Percentiles rank a stretch among this genome's conserved stretches.
Conservation (phyloP, 2,888 invertebrate genomes). For the Trachelus iudaicus region DNA sequence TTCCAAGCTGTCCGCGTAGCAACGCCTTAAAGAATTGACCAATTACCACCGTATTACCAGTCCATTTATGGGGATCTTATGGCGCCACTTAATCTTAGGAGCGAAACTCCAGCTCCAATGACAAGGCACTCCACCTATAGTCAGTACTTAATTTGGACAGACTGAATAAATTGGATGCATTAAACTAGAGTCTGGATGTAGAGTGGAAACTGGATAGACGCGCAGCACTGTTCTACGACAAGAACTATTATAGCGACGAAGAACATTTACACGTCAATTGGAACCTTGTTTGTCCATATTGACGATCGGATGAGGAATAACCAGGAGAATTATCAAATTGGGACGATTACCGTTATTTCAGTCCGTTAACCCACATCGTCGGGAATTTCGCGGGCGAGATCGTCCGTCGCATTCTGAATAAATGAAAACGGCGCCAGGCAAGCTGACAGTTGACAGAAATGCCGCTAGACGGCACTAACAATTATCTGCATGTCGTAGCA, state of each 20-base stretch:
- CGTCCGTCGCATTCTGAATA: constrained; percentile 48
- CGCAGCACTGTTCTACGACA: neutral
- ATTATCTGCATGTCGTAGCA: constrained; percentile 60
- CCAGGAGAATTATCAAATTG: constrained; percentile 37
- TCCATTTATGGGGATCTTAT: neutral
- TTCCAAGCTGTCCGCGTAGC: constrained; percentile 48
- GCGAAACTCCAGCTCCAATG: neutral
- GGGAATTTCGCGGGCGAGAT: neutral
- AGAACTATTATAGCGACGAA: neutral
- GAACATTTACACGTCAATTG: neutral
- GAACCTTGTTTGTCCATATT: neutral
- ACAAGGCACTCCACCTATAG: neutral
- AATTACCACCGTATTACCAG: constrained; percentile 63
- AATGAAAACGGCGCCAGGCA: constrained; percentile 54
- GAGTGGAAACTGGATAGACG: neutral
- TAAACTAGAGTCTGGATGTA: neutral
- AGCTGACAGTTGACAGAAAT: constrained; percentile 61
- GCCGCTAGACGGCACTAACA: constrained; percentile 59
- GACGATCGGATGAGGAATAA: constrained; percentile 8
- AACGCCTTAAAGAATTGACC: constrained; percentile 60
- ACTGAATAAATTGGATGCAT: neutral
- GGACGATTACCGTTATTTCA: constrained; percentile 58
- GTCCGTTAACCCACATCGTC: constrained; percentile 58
- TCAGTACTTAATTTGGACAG: neutral
- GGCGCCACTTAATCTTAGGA: neutral